phyloP scores from a whole-genome alignment of 2,888 invertebrate genomes.

The Microdon myrmicae region DNA sequence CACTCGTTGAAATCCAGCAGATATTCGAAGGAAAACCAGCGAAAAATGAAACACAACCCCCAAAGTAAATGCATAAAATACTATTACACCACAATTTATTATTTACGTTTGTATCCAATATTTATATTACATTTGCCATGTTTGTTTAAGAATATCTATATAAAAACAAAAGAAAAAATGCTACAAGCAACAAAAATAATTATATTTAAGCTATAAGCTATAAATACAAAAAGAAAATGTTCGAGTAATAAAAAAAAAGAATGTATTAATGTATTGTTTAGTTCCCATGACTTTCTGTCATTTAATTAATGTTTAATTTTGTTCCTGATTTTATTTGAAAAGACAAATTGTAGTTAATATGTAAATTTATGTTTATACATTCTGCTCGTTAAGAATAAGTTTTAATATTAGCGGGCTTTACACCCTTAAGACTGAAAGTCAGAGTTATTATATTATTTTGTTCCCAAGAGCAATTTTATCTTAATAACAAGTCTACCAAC shows the following conservation, averaged over 20 bases:
- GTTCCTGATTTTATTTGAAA: slow-evolving; percentile 27
- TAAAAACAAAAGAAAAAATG: too few relatives aligned
- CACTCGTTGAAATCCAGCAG: slow-evolving; percentile 64
- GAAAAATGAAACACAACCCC: slow-evolving; percentile 15
- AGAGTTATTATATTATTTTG: slow-evolving; percentile 32
- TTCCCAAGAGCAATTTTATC: slow-evolving; percentile 8
- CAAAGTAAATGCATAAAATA: slow-evolving; percentile 14
- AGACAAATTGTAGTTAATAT: slow-evolving; percentile 25
- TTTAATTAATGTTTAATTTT: slow-evolving; percentile 39
- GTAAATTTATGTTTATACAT: slow-evolving; percentile 34
- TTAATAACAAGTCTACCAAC: too few relatives aligned
- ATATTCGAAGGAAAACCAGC: slow-evolving; percentile 56
- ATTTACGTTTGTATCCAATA: too few relatives aligned
- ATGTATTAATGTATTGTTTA: slow-evolving; percentile 21
- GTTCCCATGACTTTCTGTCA: slow-evolving; percentile 27
- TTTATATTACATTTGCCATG: too few relatives aligned
- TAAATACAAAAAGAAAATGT: too few relatives aligned
- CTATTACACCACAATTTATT: neutral
- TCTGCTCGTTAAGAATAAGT: slow-evolving; percentile 22
- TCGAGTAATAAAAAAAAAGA: too few relatives aligned
- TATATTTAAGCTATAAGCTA: too few relatives aligned
- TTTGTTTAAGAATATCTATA: too few relatives aligned
- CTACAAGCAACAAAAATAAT: too few relatives aligned
- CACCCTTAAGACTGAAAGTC: slow-evolving; percentile 48
- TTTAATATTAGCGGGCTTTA: slow-evolving; percentile 21